These are phyloP conservation scores for Drosophila aldrichi DNA, from an alignment of 2,888 invertebrate genomes.

Conservation along the genomic window DNA sequence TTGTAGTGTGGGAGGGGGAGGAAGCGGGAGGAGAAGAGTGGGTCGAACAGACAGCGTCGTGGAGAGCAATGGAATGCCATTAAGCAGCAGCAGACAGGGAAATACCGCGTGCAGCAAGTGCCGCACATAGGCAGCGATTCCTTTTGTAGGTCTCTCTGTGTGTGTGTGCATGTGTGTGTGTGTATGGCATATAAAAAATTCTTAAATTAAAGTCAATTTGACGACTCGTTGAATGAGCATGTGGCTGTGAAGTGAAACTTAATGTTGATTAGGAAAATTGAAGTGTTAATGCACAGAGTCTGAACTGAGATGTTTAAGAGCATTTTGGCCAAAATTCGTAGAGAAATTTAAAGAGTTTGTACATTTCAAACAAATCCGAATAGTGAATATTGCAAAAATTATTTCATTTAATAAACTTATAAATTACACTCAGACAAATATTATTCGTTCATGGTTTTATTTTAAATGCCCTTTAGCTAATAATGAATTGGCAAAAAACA, in stretches of 20 bases:
- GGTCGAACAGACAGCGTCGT: not conserved
- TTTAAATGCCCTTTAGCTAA: not conserved
- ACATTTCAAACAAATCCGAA: not conserved
- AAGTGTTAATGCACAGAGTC: conserved; percentile 53
- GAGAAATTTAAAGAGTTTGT: not conserved
- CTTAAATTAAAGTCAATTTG: conserved; percentile 73
- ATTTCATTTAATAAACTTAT: not conserved
- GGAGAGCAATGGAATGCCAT: conserved; percentile 48
- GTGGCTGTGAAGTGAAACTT: conserved; percentile 42
- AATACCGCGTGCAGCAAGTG: conserved; percentile 36
- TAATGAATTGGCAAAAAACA: not conserved
- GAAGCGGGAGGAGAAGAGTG: not conserved
- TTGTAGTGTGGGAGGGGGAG: conserved; percentile 3
- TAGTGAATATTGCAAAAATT: not conserved
- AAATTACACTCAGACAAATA: not conserved
- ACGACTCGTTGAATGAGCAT: conserved; percentile 49
- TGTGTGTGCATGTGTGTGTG: not conserved
- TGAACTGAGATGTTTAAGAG: not conserved
- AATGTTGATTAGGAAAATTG: conserved; percentile 69
- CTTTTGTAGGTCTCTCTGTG: conserved; percentile 21
- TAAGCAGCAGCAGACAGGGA: conserved; percentile 48
- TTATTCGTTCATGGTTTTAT: not conserved
- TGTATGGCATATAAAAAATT: conserved; percentile 61
- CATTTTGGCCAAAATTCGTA: not conserved
- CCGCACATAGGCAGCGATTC: conserved; percentile 53